Evolutionary conservation across 2,888 invertebrate genomes (phyloP).

Genomic region (Notocelia uddmanniana): DNA sequence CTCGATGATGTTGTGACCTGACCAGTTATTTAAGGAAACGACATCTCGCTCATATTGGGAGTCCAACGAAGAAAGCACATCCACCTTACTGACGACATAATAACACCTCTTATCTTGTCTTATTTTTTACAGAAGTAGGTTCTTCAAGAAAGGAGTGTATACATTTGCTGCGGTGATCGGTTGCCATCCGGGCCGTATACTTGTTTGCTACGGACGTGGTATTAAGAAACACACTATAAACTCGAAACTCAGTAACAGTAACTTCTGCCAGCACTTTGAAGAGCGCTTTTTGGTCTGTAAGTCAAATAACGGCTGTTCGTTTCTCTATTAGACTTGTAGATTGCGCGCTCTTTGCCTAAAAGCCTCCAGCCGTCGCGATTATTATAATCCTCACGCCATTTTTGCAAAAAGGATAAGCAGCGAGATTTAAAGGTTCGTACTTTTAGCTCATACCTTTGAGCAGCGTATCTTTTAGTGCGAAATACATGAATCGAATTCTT

Average conservation of each 20-base stretch:
- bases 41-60: no score
- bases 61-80: no score
- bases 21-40: no score
- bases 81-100: no score
- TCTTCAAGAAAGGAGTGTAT: no score
- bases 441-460: background rate
- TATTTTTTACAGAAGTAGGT: no score
- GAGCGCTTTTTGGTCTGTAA: conserved; percentile 37
- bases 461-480: background rate
- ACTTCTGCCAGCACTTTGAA: background rate
- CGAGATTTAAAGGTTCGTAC: background rate
- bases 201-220: no score
- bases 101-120: no score
- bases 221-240: background rate
- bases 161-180: no score
- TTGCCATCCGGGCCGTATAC: no score
- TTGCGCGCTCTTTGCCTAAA: conserved; percentile 26
- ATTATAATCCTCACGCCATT: conserved; percentile 21
- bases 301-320: conserved; percentile 39
- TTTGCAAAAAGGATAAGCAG: conserved; percentile 22
- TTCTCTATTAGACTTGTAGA: conserved; percentile 43
- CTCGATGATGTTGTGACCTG: no score
- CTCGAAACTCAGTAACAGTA: background rate
- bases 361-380: conserved; percentile 9
- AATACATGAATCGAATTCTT: no score